Conservation (phyloP, 2,113 vertebrate genomes). For the Salvelinus namaycush region DNA sequence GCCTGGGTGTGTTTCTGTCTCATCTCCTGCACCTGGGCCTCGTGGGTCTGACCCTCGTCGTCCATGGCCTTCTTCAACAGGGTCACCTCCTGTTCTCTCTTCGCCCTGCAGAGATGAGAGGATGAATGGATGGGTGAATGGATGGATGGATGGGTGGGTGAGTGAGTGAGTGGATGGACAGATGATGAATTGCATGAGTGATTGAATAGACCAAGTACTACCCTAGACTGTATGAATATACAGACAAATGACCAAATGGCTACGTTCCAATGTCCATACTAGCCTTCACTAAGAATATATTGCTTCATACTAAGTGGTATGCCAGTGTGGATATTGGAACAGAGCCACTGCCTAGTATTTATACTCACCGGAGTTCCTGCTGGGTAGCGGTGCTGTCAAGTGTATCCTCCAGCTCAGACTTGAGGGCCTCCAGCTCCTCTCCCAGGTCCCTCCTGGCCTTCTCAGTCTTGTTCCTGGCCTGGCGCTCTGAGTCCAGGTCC, state of each 20-base stretch:
- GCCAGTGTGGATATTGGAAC: too few species aligned
- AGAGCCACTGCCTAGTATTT: background rate
- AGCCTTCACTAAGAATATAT: too few species aligned
- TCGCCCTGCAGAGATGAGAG: constrained; percentile 74
- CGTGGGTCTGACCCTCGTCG: constrained; percentile 85
- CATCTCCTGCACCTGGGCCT: constrained; percentile 91
- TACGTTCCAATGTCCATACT: too few species aligned
- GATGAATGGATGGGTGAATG: background rate
- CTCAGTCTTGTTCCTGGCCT: constrained; percentile 85
- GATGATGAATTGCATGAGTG: background rate
- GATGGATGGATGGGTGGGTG: background rate
- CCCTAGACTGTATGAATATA: too few species aligned
- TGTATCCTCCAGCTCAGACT: constrained; percentile 92
- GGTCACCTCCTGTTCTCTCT: constrained; percentile 91
- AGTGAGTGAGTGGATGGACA: background rate
- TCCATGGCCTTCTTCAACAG: constrained; percentile 87
- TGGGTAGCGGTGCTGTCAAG: constrained; percentile 90
- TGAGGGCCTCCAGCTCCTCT: constrained; percentile 90
- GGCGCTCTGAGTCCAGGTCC: constrained; percentile 85
- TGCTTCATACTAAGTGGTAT: too few species aligned
- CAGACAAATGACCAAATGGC: too few species aligned
- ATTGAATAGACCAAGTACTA: too few species aligned
- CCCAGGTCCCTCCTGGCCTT: constrained; percentile 87
- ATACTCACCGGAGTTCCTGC: constrained; percentile 87
- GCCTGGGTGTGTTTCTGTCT: constrained; percentile 88